phyloP scores from a whole-genome alignment of 2,797 vertebrate genomes.

The Aselliscus stoliczkanus region DNA sequence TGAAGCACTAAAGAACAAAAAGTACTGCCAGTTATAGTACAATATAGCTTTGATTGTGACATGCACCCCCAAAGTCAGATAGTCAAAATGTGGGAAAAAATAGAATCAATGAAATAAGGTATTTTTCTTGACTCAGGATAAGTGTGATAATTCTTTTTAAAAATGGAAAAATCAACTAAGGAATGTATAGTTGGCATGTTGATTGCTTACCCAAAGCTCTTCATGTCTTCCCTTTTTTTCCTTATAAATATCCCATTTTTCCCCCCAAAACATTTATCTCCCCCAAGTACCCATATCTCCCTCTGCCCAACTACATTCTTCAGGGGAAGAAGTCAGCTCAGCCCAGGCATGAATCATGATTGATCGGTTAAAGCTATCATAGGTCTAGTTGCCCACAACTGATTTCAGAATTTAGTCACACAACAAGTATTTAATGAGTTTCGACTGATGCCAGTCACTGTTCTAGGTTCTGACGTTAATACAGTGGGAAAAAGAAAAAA shows the following conservation, averaged over 20 bases:
- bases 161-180: conserved; percentile 30
- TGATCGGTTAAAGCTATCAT: neutral
- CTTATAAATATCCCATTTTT: neutral
- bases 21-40: neutral
- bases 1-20: neutral
- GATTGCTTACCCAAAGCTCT: neutral
- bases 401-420: conserved; percentile 6
- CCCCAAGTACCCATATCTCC: neutral
- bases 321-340: neutral
- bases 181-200: neutral
- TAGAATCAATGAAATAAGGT: neutral
- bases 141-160: neutral
- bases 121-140: neutral
- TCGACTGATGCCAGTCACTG: neutral
- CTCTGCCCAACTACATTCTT: neutral
- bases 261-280: neutral
- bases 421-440: neutral
- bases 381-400: neutral
- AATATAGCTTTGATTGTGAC: neutral
- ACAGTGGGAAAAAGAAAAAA: neutral
- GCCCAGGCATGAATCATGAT: neutral
- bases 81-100: neutral
- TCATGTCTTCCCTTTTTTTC: neutral
- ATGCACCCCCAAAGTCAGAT: neutral
- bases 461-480: neutral